phyloP scores from a whole-genome alignment of 37 sponge, comb jelly and placozoan species.

The Theonella swinhoei region DNA sequence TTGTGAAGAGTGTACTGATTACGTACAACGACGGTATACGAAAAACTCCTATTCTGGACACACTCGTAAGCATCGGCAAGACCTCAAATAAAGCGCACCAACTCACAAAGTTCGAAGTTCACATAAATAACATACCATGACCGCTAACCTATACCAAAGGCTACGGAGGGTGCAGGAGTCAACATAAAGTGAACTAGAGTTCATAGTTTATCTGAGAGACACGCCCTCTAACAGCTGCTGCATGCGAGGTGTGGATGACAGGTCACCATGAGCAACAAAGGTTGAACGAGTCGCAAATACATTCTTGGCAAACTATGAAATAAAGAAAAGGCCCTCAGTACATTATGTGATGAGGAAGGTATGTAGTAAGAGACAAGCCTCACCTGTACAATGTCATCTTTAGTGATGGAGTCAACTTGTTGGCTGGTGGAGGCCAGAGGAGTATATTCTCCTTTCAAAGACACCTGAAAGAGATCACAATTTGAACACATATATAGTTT shows the following conservation, averaged over 20 bases:
- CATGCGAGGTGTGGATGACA: conserved; percentile 49
- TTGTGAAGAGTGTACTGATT: no score
- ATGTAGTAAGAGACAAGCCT: neutral
- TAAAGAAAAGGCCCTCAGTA: neutral
- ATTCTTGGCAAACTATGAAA: conserved; percentile 47
- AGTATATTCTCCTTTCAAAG: conserved; percentile 50
- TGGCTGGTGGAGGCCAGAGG: conserved; percentile 21
- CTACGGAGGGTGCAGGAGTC: neutral
- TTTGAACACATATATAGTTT: no score
- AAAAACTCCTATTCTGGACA: no score
- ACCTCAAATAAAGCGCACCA: no score
- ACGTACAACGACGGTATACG: no score
- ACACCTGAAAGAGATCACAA: conserved; percentile 34
- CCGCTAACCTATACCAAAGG: neutral
- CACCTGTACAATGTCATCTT: conserved; percentile 63
- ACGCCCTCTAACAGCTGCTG: conserved; percentile 66
- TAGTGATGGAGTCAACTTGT: conserved; percentile 56
- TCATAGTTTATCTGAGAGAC: conserved; percentile 23
- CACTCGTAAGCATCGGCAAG: no score
- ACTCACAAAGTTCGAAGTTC: neutral
- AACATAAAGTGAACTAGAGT: conserved; percentile 1
- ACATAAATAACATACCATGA: neutral
- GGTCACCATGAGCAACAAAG: conserved; percentile 59
- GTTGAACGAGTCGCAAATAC: conserved; percentile 63
- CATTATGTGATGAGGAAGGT: neutral